Percentiles rank a stretch among this genome's conserved stretches.
Conservation (phyloP, 2,113 vertebrate genomes). For the Cranoglanis bouderius region DNA sequence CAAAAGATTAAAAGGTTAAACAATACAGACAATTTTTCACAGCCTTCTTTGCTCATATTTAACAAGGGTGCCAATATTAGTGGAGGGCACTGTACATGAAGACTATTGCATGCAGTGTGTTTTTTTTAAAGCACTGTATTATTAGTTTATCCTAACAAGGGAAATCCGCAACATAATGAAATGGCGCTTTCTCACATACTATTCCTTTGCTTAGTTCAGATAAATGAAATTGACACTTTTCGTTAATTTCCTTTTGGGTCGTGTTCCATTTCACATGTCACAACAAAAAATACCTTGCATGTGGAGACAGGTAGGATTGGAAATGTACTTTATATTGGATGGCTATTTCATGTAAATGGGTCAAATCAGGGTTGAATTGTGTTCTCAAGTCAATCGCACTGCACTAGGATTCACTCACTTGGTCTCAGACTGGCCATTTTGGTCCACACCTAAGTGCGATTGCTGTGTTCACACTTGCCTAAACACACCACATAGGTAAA, state of each 20-base stretch:
- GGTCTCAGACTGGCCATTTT: not conserved
- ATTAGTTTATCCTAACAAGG: not conserved
- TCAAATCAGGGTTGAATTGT: not conserved
- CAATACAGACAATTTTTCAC: no score
- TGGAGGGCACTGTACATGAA: no score
- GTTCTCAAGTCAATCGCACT: not conserved
- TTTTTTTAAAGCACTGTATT: slow-evolving; percentile 50
- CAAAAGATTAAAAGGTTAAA: no score
- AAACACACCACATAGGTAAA: not conserved
- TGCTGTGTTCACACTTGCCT: slow-evolving; percentile 15
- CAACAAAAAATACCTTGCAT: not conserved
- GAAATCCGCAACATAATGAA: not conserved
- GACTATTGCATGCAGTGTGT: slow-evolving; percentile 83
- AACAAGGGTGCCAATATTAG: no score
- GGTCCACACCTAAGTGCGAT: slow-evolving; percentile 3
- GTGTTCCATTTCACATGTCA: not conserved
- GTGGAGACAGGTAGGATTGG: not conserved
- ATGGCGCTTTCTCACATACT: not conserved
- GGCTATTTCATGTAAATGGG: not conserved
- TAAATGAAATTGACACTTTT: not conserved
- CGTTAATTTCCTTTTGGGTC: not conserved
- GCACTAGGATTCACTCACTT: slow-evolving; percentile 1
- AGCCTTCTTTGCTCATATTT: no score
- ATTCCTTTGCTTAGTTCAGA: not conserved
- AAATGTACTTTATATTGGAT: not conserved